Conservation (phyloP, 2,888 invertebrate genomes). For the Brachynemurus nebulosus region DNA sequence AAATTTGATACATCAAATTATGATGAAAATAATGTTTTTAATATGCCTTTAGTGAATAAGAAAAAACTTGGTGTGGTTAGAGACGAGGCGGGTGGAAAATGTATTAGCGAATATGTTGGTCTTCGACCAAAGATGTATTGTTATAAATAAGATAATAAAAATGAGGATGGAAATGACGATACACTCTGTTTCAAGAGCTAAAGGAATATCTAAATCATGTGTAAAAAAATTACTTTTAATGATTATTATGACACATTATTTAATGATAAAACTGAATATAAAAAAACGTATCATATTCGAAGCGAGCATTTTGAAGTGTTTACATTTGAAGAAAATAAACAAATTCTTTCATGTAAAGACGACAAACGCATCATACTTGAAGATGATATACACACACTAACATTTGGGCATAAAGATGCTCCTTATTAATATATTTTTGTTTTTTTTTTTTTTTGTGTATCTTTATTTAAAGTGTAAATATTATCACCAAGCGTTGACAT, state of each 20-base stretch:
- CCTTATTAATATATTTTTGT: too few species aligned
- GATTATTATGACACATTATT: conserved; percentile 10
- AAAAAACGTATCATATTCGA: conserved; percentile 9
- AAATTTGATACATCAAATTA: conserved; percentile 20
- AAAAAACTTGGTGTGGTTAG: conserved; percentile 21
- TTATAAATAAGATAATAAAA: conserved; percentile 13
- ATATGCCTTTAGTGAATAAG: conserved; percentile 21
- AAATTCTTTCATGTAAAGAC: conserved; percentile 9
- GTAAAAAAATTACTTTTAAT: conserved; percentile 11
- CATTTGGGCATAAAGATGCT: conserved; percentile 14
- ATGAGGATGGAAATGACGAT: too few species aligned
- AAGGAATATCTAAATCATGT: conserved; percentile 9
- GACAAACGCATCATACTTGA: conserved; percentile 12
- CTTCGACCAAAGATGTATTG: conserved; percentile 23
- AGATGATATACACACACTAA: conserved; percentile 9
- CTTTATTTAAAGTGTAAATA: too few species aligned
- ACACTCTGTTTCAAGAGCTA: conserved; percentile 8
- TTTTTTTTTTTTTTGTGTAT: too few species aligned
- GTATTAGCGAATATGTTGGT: conserved; percentile 21
- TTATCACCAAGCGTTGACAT: too few species aligned
- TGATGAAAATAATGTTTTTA: conserved; percentile 19
- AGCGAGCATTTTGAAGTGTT: conserved; percentile 10
- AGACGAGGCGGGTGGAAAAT: conserved; percentile 20
- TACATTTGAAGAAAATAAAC: conserved; percentile 13
- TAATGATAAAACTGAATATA: conserved; percentile 7